A percentile compares a stretch with the other conserved stretches of the same genome.
phyloP scores from a whole-genome alignment of 2,797 vertebrate species.

The Sparus aurata region DNA sequence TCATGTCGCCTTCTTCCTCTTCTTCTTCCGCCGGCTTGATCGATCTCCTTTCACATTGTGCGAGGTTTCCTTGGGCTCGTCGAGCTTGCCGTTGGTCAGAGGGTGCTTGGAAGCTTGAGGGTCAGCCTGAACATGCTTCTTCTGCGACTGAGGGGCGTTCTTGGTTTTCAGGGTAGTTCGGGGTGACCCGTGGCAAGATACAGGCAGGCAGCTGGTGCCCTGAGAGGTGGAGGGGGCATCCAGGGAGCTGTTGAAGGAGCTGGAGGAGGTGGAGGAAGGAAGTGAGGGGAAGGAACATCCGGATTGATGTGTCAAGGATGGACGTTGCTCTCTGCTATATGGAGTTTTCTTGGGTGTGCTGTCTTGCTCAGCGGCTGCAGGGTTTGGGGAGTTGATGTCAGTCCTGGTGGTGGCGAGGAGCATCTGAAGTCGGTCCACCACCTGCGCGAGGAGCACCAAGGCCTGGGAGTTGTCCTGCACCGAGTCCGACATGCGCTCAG shows the following conservation, averaged over 20 bases:
- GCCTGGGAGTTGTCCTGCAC: conserved; percentile 80
- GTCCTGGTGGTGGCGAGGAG: conserved; percentile 57
- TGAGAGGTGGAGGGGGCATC: conserved; percentile 62
- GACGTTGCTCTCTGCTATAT: conserved; percentile 2
- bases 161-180: conserved; percentile 11
- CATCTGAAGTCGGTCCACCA: conserved; percentile 77
- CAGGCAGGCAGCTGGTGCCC: conserved; percentile 31
- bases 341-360: background rate
- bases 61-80: background rate
- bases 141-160: conserved; percentile 9
- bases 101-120: background rate
- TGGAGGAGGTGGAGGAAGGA: conserved; percentile 57
- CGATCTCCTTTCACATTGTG: conserved; percentile 26
- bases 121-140: background rate
- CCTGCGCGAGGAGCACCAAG: conserved; percentile 72
- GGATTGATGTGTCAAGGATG: conserved; percentile 43
- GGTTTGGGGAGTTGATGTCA: conserved; percentile 6
- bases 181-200: conserved; percentile 49
- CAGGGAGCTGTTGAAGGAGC: conserved; percentile 59
- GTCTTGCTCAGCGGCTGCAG: background rate
- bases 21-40: conserved; percentile 63
- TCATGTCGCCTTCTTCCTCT: conserved; percentile 65
- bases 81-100: conserved; percentile 65
- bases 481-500: conserved; percentile 75
- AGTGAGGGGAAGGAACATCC: conserved; percentile 54